Conservation (phyloP, 2,888 invertebrate species). For the Tachina grossa region DNA sequence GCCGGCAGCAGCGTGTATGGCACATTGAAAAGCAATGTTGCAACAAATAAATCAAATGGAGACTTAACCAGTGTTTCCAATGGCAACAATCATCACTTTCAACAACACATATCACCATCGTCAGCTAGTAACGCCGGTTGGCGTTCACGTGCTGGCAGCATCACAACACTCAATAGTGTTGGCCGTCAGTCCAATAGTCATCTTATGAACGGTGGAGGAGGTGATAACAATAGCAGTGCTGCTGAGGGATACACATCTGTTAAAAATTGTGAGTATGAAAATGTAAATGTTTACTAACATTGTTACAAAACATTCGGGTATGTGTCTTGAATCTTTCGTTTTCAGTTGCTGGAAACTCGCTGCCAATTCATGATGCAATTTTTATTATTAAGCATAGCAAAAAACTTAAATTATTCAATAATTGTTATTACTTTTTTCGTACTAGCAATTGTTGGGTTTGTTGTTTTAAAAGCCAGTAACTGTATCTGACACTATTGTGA, state of each 20-base stretch:
- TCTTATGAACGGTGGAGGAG: constrained; percentile 75
- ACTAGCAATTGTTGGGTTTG: background rate
- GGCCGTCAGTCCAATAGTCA: constrained; percentile 83
- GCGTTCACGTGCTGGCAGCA: constrained; percentile 85
- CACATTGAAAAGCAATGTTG: constrained; percentile 82
- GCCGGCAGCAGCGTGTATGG: constrained; percentile 84
- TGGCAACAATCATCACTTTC: constrained; percentile 77
- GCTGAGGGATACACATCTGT: constrained; percentile 83
- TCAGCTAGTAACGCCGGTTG: constrained; percentile 82
- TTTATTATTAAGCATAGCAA: constrained; percentile 6
- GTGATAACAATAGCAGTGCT: constrained; percentile 79
- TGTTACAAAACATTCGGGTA: background rate
- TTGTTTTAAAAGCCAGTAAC: constrained; percentile 4
- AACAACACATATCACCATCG: constrained; percentile 73
- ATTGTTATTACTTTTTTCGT: constrained; percentile 2
- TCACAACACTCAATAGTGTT: constrained; percentile 85
- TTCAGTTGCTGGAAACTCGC: background rate
- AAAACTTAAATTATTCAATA: constrained; percentile 13
- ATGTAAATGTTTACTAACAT: background rate
- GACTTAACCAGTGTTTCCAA: constrained; percentile 78
- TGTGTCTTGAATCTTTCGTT: constrained; percentile 59
- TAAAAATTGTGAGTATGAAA: constrained; percentile 82
- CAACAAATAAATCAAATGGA: constrained; percentile 82
- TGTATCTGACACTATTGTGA: constrained; percentile 20
- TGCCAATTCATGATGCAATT: constrained; percentile 38